Conservation (phyloP, 23 tunicate species). For the Halocynthia aurantium region DNA sequence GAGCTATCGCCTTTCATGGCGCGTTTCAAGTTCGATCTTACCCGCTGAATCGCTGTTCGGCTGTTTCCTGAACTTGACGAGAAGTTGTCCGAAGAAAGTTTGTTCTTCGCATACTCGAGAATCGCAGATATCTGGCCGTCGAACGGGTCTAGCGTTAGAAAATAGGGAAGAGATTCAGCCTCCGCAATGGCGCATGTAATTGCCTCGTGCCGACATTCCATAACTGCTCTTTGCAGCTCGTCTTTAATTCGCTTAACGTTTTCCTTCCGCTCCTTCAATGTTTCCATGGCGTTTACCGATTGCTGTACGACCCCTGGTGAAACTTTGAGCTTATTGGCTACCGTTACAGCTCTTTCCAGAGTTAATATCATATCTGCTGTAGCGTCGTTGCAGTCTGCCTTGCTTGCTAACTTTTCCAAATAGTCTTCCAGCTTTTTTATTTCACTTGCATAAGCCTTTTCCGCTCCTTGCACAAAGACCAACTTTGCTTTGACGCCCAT, state of each 20-base stretch:
- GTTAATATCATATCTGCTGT: constrained; percentile 16
- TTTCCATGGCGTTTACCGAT: constrained; percentile 3
- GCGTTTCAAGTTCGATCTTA: constrained; percentile 26
- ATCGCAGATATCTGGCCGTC: constrained; percentile 29
- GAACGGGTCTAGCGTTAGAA: constrained; percentile 25
- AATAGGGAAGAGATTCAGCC: constrained; percentile 33
- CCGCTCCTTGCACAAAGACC: neutral
- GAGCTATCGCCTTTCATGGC: constrained; percentile 29
- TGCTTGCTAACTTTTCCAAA: constrained; percentile 2
- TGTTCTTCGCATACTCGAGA: constrained; percentile 25
- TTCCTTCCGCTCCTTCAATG: constrained; percentile 8
- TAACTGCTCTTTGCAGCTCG: constrained; percentile 33
- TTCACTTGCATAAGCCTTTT: neutral
- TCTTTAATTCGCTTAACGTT: constrained; percentile 16
- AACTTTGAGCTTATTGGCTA: constrained; percentile 6
- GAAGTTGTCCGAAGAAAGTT: neutral
- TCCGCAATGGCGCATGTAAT: constrained; percentile 31
- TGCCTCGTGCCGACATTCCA: constrained; percentile 29
- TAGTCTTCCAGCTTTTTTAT: constrained; percentile 25
- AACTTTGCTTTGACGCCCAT: constrained; percentile 16
- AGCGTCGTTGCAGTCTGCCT: neutral
- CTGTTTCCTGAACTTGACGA: neutral
- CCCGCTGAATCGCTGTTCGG: constrained; percentile 3
- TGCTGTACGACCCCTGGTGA: neutral
- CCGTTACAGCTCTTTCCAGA: constrained; percentile 14